Conservation (phyloP, 2,888 invertebrate species). For the Spilosoma lubricipeda region DNA sequence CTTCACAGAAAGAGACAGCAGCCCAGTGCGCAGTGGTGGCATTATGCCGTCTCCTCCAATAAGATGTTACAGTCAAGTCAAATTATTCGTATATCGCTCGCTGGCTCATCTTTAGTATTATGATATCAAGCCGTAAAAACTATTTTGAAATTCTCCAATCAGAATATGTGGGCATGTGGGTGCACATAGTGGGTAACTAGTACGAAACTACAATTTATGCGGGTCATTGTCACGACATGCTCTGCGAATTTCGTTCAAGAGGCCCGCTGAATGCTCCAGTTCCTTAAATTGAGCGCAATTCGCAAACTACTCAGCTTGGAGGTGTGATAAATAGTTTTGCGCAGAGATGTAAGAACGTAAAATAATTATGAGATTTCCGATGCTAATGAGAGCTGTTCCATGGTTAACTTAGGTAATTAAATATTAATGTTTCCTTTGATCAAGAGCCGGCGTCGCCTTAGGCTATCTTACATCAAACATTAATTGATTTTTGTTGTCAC, state of each 20-base stretch:
- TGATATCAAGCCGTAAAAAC: not conserved
- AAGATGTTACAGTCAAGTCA: too few relatives aligned
- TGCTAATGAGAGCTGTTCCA: not conserved
- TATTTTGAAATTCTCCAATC: not conserved
- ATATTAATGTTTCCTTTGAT: not conserved
- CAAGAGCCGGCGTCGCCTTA: not conserved
- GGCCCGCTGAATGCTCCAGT: constrained; percentile 52
- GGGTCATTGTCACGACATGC: constrained; percentile 55
- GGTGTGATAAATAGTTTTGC: not conserved
- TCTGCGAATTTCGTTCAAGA: constrained; percentile 47
- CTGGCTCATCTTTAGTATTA: not conserved
- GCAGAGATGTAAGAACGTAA: not conserved
- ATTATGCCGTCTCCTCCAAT: too few relatives aligned
- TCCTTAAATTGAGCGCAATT: constrained; percentile 52
- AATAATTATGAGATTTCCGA: not conserved
- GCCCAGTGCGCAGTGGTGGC: too few relatives aligned
- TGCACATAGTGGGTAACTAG: constrained; percentile 14
- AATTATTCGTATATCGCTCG: not conserved
- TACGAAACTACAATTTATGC: constrained; percentile 38
- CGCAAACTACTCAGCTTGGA: constrained; percentile 25
- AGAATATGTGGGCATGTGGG: not conserved
- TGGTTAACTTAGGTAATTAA: not conserved
- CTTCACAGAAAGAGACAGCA: too few relatives aligned
- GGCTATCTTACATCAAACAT: not conserved
- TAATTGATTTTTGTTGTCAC: not conserved